Evolutionary conservation across 2,797 vertebrate genomes (phyloP), one percentile per base, ranked within the genome.

Genomic region (Girardinus metallicus): DNA sequence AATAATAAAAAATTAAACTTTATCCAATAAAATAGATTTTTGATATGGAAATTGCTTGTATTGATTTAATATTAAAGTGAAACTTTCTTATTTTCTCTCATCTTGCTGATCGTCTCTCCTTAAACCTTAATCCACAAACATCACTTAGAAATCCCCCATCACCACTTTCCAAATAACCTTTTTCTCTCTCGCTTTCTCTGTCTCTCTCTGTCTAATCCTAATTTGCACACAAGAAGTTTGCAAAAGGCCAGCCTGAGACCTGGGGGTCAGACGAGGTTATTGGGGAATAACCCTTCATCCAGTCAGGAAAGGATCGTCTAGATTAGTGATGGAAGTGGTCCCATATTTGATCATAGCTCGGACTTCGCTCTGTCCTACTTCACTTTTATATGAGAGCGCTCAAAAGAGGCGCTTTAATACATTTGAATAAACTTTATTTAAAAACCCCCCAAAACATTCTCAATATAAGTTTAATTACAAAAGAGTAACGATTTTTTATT

Each of bases 121-220:
- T 87, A 86, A 82, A 82, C 79, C 89, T 82, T 93, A 95, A 95
- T 95, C 93, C 89, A 93, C 94, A 94, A 95, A 94, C 92, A 94
- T 94, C 93, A 93, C 88, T 87, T 83, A 84, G 86, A 92, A 90
- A 79, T 85, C 49, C 49, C 75, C 64, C 80, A 29, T 43, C 68
- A 29, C 26, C 41, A 44, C 73, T 29, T 75, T 34, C 18, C 46
- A 83, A 91, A 93, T 92, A 88, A 91, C 82, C 53, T 62, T 89
- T 89, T 1, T 13, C 2, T n/a, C 8, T 26, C 39, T n/a, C 18
- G n/a, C 4, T 43, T 1, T 41, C 5, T n/a, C 7, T 74, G 85
- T 87, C 80, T 94, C 2, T n/a, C 68, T 71, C 12, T 74, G 85
- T 89, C 82, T 94, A 95, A 95, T 94, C 93, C 92, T 89, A 94